These are phyloP conservation scores for Lutjanus argentimaculatus DNA, from an alignment of 2,797 vertebrate genomes.

Conservation along the genomic window DNA sequence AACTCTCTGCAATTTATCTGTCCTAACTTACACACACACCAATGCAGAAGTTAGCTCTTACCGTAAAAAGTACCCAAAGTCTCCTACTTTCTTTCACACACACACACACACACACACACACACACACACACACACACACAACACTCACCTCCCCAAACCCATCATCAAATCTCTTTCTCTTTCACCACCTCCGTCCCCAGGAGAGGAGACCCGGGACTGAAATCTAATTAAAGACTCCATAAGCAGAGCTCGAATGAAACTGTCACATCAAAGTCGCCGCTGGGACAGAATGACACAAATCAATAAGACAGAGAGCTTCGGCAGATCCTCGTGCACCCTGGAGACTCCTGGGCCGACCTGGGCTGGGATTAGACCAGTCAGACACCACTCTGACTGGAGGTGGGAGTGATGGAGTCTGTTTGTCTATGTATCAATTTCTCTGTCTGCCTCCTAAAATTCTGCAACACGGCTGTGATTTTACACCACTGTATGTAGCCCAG, in stretches of 20 bases:
- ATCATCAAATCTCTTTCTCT: constrained; percentile 65
- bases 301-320: constrained; percentile 69
- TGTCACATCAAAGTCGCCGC: constrained; percentile 76
- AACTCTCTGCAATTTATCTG: constrained; percentile 26
- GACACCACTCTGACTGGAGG: constrained; percentile 30
- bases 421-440: constrained; percentile 3
- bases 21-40: constrained; percentile 39
- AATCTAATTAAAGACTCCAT: constrained; percentile 79
- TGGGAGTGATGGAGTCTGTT: constrained; percentile 13
- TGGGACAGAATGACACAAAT: constrained; percentile 76
- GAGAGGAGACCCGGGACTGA: constrained; percentile 58
- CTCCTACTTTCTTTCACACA: constrained; percentile 7
- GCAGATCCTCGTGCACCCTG: constrained; percentile 51
- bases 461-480: not conserved
- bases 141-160: constrained; percentile 31
- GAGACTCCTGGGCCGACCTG: constrained; percentile 51
- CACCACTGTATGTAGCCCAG: not conserved
- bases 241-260: constrained; percentile 75
- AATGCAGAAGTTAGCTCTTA: constrained; percentile 39
- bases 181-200: constrained; percentile 59
- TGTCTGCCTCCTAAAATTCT: not conserved
- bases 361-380: constrained; percentile 46
- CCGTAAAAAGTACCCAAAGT: constrained; percentile 37
- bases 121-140: no score
- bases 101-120: constrained; percentile 10